These are phyloP conservation scores for Nixonia krombeini DNA, from an alignment of 1,140 invertebrate genomes.

Conservation along the genomic window DNA sequence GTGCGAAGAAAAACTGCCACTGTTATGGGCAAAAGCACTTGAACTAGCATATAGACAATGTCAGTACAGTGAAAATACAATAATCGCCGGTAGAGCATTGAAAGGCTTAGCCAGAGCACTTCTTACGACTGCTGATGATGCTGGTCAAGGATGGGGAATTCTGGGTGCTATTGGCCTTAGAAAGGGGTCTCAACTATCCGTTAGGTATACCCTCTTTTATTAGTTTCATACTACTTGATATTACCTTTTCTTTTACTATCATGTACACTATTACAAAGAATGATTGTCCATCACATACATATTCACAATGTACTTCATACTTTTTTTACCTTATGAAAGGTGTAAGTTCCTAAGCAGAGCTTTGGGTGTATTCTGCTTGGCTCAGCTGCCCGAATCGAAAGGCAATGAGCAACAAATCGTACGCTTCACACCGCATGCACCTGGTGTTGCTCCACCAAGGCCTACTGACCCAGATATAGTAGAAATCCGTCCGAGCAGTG, in stretches of 20 bases:
- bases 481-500: constrained; percentile 65
- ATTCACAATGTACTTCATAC: no score
- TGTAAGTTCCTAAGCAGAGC: constrained; percentile 68
- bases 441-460: constrained; percentile 54
- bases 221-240: no score
- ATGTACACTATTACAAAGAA: no score
- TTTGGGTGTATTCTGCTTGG: constrained; percentile 65
- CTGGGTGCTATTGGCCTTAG: constrained; percentile 78
- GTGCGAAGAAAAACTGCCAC: constrained; percentile 75
- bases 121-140: constrained; percentile 74
- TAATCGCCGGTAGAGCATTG: constrained; percentile 69
- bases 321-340: no score
- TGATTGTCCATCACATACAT: no score
- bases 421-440: constrained; percentile 55
- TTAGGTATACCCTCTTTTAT: constrained; percentile 64
- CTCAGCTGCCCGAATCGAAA: constrained; percentile 71
- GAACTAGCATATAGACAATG: constrained; percentile 72
- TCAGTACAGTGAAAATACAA: constrained; percentile 67
- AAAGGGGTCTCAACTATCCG: constrained; percentile 74
- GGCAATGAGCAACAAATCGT: constrained; percentile 50
- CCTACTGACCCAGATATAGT: constrained; percentile 45
- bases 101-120: constrained; percentile 70
- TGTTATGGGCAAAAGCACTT: constrained; percentile 75
- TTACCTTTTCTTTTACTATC: no score
- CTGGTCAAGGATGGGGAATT: constrained; percentile 73